Evolutionary conservation across 2,113 vertebrate genomes (phyloP).

Genomic region (Mesocricetus auratus): DNA sequence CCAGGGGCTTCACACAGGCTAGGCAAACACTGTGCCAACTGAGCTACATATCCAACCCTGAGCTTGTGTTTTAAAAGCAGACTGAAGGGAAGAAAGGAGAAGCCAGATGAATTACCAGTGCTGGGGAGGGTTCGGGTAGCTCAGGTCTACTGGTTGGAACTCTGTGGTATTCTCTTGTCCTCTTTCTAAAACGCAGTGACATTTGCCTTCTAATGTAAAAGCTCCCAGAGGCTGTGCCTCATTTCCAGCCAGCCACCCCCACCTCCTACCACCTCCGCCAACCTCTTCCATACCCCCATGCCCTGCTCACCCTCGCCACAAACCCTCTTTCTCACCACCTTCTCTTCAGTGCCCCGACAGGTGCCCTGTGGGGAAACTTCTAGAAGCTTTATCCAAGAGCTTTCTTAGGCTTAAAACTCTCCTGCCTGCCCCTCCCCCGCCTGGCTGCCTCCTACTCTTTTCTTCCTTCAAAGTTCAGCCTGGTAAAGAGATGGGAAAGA

Average conservation of each 20-base stretch:
- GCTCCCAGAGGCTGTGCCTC: neutral
- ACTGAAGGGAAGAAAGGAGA: neutral
- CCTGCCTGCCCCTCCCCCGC: neutral
- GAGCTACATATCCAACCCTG: no score
- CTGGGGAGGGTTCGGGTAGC: neutral
- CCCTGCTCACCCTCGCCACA: neutral
- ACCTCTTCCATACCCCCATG: neutral
- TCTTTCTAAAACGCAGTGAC: neutral
- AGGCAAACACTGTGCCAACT: neutral
- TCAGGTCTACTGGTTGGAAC: neutral
- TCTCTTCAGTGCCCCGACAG: neutral
- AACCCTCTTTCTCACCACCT: neutral
- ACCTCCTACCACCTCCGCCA: neutral
- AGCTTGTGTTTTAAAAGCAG: neutral
- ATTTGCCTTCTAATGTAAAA: neutral
- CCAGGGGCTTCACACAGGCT: neutral
- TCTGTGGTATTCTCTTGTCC: neutral
- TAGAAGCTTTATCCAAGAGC: neutral
- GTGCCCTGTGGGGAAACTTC: neutral
- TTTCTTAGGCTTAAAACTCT: neutral
- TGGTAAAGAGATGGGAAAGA: neutral
- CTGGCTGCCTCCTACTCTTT: neutral
- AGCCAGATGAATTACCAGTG: neutral
- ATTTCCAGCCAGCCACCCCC: neutral
- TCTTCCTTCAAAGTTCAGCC: conserved; percentile 10